phyloP scores from a whole-genome alignment of 2,797 vertebrate species.

The Anguilla anguilla region DNA sequence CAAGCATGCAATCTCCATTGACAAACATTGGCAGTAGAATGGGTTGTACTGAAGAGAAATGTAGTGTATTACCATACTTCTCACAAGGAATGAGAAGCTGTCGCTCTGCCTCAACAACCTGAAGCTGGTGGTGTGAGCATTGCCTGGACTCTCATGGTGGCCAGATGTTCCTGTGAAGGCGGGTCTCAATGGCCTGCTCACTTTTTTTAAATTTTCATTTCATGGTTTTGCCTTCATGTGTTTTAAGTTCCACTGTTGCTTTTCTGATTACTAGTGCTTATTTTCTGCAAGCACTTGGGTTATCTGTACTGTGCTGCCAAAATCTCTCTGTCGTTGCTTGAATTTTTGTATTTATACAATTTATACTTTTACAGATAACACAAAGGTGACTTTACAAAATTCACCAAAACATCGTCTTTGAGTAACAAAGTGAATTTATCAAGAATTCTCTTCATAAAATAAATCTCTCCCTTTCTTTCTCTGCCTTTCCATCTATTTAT shows the following conservation, averaged over 20 bases:
- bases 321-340: background rate
- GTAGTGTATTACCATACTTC: background rate
- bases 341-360: background rate
- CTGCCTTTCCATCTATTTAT: background rate
- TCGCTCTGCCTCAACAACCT: background rate
- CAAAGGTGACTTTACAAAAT: background rate
- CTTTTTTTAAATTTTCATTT: background rate
- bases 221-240: background rate
- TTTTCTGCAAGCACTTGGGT: background rate
- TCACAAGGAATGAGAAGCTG: background rate
- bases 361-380: background rate
- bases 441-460: slow-evolving; percentile 7
- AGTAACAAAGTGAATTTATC: background rate
- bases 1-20: too few species aligned
- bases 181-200: background rate
- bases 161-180: background rate
- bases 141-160: background rate
- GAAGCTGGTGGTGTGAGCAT: too few species aligned
- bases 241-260: background rate
- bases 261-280: background rate
- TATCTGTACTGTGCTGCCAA: background rate
- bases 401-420: background rate
- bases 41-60: background rate
- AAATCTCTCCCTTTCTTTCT: background rate
- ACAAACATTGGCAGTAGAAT: too few species aligned